These are phyloP conservation scores for Trilocha varians DNA, from an alignment of 2,888 invertebrate genomes.

Conservation along the genomic window DNA sequence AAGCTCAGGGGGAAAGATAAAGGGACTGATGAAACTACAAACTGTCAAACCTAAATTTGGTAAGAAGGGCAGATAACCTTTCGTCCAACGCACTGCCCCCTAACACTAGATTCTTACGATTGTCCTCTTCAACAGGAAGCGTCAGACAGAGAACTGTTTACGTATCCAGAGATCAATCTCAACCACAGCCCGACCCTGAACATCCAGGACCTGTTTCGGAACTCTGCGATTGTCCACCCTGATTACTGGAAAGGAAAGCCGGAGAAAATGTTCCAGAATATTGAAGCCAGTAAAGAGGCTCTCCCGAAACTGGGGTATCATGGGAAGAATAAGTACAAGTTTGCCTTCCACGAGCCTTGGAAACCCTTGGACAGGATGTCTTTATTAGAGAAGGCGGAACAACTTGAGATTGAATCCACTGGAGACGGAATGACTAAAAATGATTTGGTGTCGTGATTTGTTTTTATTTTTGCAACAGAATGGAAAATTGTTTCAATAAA, in stretches of 20 bases:
- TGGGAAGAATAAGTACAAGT: slow-evolving; percentile 50
- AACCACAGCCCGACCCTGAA: slow-evolving; percentile 9
- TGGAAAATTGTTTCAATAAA: slow-evolving; percentile 2
- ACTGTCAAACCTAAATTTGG: background rate
- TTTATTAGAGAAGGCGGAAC: slow-evolving; percentile 48
- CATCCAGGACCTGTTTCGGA: slow-evolving; percentile 40
- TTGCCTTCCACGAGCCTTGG: slow-evolving; percentile 64
- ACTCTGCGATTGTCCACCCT: slow-evolving; percentile 45
- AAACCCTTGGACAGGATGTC: slow-evolving; percentile 48
- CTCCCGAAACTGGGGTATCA: slow-evolving; percentile 52
- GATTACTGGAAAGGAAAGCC: slow-evolving; percentile 48
- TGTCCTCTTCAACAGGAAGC: slow-evolving; percentile 55
- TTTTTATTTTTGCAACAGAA: background rate
- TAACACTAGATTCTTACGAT: slow-evolving; percentile 22
- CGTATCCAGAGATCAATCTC: slow-evolving; percentile 17
- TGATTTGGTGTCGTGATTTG: slow-evolving; percentile 14
- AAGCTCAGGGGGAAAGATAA: slow-evolving; percentile 31
- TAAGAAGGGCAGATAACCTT: slow-evolving; percentile 15
- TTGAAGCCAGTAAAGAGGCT: slow-evolving; percentile 18
- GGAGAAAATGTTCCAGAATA: slow-evolving; percentile 20
- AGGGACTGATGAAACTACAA: slow-evolving; percentile 8
- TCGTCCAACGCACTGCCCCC: slow-evolving; percentile 57
- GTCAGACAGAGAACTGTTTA: slow-evolving; percentile 27
- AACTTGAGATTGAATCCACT: slow-evolving; percentile 21
- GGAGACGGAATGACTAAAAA: slow-evolving; percentile 9